These are phyloP conservation scores for Catamblyrhynchus diadema DNA, from an alignment of 2,797 vertebrate species.

Conservation along the genomic window DNA sequence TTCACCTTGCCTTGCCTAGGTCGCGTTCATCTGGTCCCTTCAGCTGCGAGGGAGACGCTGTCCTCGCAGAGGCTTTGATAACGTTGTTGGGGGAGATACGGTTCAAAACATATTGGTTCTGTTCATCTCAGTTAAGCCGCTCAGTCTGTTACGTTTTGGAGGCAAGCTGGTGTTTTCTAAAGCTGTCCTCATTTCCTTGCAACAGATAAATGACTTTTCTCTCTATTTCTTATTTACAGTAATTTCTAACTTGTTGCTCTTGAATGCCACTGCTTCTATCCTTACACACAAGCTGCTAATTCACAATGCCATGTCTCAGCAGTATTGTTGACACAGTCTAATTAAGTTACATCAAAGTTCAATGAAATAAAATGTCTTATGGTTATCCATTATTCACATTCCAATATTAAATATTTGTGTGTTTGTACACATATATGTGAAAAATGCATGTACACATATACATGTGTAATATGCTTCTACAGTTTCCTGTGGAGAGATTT, in stretches of 20 bases:
- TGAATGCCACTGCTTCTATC: not conserved
- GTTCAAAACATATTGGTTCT: not conserved
- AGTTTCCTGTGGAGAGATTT: not conserved
- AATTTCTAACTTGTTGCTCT: not conserved
- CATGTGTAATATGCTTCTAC: too few relatives aligned
- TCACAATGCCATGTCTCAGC: not conserved
- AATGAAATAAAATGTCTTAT: not conserved
- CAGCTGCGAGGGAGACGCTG: accelerated
- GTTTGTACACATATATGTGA: not conserved
- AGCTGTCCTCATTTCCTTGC: not conserved
- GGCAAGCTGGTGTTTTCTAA: accelerated
- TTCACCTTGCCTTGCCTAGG: accelerated
- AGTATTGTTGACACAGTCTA: not conserved
- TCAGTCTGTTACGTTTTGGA: not conserved
- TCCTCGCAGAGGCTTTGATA: too few relatives aligned
- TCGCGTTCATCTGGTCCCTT: accelerated
- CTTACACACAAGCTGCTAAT: not conserved
- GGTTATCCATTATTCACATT: not conserved
- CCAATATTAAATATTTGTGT: not conserved
- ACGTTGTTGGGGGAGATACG: too few relatives aligned
- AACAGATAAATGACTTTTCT: not conserved
- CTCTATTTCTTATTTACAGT: not conserved
- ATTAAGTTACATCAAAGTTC: not conserved
- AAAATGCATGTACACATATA: not conserved
- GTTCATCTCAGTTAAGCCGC: not conserved